A percentile compares a stretch with the other conserved stretches of the same genome.
These are phyloP conservation scores for Morus bassanus DNA, from an alignment of 2,797 vertebrate species.

Conservation along the genomic window DNA sequence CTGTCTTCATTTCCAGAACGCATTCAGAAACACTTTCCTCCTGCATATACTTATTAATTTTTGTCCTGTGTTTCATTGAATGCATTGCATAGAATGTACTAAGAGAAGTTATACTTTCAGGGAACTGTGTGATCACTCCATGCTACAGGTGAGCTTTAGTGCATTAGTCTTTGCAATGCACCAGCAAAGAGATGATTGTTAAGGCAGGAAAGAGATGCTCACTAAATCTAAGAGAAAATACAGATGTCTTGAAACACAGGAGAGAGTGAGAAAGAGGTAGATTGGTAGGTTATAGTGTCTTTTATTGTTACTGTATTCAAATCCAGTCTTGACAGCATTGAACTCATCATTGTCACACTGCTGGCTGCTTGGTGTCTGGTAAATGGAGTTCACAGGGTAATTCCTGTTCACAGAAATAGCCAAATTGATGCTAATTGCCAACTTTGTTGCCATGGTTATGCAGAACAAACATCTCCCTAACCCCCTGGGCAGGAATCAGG, in stretches of 20 bases:
- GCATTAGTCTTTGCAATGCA: background rate
- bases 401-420: background rate
- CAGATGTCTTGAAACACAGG: background rate
- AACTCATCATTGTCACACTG: background rate
- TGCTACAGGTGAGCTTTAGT: background rate
- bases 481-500: background rate
- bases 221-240: background rate
- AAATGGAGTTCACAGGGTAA: background rate
- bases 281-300: background rate
- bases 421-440: constrained; percentile 15
- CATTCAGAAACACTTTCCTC: background rate
- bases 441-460: constrained; percentile 18
- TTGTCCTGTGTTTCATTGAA: background rate
- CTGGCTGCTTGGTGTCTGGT: background rate
- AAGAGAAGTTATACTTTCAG: background rate
- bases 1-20: background rate
- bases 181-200: background rate
- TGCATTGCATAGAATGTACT: background rate
- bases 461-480: background rate
- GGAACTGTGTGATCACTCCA: background rate
- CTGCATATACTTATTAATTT: background rate
- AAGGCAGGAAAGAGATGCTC: background rate
- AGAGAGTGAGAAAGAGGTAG: background rate
- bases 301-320: background rate
- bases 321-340: background rate